phyloP scores from a whole-genome alignment of 2,888 invertebrate species.

The Papilio elwesi region DNA sequence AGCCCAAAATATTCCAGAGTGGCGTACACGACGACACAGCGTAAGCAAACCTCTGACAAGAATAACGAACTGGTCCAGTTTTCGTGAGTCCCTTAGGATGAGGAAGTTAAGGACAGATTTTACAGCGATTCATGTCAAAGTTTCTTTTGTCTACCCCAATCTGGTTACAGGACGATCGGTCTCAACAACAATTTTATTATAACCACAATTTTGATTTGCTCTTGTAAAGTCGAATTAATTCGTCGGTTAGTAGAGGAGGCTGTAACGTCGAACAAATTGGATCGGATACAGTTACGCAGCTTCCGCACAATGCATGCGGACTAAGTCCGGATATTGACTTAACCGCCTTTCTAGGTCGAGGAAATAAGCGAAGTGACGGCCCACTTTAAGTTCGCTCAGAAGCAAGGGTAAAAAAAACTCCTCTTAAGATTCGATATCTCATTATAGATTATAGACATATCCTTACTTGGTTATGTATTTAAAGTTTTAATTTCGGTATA shows the following conservation, averaged over 20 bases:
- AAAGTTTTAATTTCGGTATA: background rate
- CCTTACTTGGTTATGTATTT: background rate
- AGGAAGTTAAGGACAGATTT: no score
- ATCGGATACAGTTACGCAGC: constrained; percentile 31
- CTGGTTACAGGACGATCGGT: background rate
- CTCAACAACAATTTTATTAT: background rate
- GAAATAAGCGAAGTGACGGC: constrained; percentile 38
- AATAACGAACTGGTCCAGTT: no score
- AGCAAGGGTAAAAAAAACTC: constrained; percentile 35
- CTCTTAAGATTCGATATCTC: constrained; percentile 23
- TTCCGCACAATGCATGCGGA: constrained; percentile 34
- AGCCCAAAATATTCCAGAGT: no score
- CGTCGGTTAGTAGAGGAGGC: background rate
- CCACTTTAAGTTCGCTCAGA: constrained; percentile 36
- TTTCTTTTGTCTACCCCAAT: no score
- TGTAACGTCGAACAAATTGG: constrained; percentile 33
- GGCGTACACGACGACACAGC: no score
- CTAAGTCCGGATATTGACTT: constrained; percentile 37
- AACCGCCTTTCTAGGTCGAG: constrained; percentile 37
- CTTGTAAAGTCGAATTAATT: constrained; percentile 16
- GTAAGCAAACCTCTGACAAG: no score
- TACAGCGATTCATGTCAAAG: no score
- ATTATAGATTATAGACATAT: constrained; percentile 28
- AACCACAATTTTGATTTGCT: background rate
- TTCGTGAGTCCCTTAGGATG: no score